Evolutionary conservation across 2,888 invertebrate species (phyloP).

Genomic region (Leptodirus hochenwartii): DNA sequence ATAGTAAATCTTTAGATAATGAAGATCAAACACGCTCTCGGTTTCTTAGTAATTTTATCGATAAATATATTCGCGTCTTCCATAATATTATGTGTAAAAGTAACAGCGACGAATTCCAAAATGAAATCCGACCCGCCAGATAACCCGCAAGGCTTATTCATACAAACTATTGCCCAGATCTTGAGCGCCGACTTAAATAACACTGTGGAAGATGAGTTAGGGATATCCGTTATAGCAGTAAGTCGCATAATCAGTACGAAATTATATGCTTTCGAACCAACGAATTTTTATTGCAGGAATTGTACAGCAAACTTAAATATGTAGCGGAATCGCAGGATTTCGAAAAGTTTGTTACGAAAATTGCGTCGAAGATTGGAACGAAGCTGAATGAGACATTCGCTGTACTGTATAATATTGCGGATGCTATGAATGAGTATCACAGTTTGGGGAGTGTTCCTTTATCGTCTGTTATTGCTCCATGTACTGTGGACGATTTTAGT

Average conservation of each 20-base stretch:
- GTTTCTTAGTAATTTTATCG: no score
- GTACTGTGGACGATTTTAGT: slow-evolving; percentile 11
- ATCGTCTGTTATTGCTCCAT: slow-evolving; percentile 15
- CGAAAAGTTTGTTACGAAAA: slow-evolving; percentile 18
- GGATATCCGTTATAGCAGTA: slow-evolving; percentile 22
- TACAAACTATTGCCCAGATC: slow-evolving; percentile 15
- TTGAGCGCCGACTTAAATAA: slow-evolving; percentile 19
- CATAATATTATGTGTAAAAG: no score
- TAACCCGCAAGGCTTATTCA: slow-evolving; percentile 15
- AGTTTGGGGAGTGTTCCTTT: slow-evolving; percentile 12
- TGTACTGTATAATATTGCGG: slow-evolving; percentile 19
- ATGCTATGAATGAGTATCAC: slow-evolving; percentile 18
- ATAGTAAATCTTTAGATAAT: no score
- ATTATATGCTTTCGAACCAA: slow-evolving; percentile 1
- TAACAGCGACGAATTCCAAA: no score
- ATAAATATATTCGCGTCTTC: no score
- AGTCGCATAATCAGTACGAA: no score
- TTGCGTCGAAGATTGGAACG: slow-evolving; percentile 20
- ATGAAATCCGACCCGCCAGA: no score
- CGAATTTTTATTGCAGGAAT: slow-evolving; percentile 16
- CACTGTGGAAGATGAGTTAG: slow-evolving; percentile 23
- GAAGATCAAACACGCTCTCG: no score
- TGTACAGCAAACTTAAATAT: slow-evolving; percentile 23
- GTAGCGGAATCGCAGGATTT: slow-evolving; percentile 17
- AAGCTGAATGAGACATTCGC: slow-evolving; percentile 22